phyloP scores from a whole-genome alignment of 2,797 vertebrate species.

The Cetoscarus ocellatus region DNA sequence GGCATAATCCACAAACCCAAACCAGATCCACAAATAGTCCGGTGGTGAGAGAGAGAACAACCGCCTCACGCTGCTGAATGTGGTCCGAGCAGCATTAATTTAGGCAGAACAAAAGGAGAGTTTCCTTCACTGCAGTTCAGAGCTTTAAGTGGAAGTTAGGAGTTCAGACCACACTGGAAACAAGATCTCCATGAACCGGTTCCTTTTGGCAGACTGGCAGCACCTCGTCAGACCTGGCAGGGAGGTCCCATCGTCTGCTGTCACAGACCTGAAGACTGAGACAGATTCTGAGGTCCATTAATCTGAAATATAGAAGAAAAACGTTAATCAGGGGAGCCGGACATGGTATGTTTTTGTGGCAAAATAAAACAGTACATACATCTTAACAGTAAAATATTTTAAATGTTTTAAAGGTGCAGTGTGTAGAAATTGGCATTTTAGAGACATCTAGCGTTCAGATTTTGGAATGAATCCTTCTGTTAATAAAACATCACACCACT shows the following conservation, averaged over 20 bases:
- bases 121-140: slow-evolving; percentile 7
- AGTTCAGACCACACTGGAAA: slow-evolving; percentile 40
- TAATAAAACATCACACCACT: too few species aligned
- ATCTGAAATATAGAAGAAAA: slow-evolving; percentile 78
- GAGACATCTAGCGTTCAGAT: too few species aligned
- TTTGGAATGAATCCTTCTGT: too few species aligned
- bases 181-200: slow-evolving; percentile 4
- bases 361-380: too few species aligned
- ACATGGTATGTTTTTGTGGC: neutral
- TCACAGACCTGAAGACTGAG: slow-evolving; percentile 91
- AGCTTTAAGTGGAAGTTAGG: slow-evolving; percentile 24
- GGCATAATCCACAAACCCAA: slow-evolving; percentile 55
- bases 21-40: slow-evolving; percentile 50
- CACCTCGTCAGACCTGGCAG: neutral
- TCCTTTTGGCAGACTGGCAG: neutral
- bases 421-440: too few species aligned
- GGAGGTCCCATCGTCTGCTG: slow-evolving; percentile 21
- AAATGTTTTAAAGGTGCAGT: too few species aligned
- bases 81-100: slow-evolving; percentile 22
- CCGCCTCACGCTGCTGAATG: slow-evolving; percentile 30
- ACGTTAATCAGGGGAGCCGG: neutral
- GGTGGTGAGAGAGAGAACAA: slow-evolving; percentile 18
- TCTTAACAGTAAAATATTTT: too few species aligned
- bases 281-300: slow-evolving; percentile 87
- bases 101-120: slow-evolving; percentile 40